These are phyloP conservation scores for Bradypodion pumilum DNA, from an alignment of 2,797 vertebrate species.

Conservation along the genomic window DNA sequence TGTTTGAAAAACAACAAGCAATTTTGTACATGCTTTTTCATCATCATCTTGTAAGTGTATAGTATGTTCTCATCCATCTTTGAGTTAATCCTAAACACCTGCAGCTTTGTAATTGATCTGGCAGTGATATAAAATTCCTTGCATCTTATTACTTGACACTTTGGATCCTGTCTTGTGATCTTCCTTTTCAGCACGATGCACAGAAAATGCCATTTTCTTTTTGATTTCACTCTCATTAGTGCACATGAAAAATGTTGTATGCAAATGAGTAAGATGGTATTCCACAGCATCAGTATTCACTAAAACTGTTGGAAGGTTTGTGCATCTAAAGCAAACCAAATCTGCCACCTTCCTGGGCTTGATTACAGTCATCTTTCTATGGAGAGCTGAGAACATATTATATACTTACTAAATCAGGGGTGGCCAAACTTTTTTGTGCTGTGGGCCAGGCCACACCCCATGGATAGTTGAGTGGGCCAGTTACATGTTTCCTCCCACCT, in stretches of 20 bases:
- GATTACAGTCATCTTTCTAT: not conserved
- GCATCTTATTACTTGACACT: constrained; percentile 26
- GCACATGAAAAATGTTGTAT: not conserved
- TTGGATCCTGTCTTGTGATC: constrained; percentile 20
- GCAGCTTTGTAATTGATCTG: constrained; percentile 64
- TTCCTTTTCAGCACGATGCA: constrained; percentile 23
- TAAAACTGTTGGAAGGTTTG: not conserved
- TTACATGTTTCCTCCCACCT: too few species aligned
- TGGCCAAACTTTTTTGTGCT: too few species aligned
- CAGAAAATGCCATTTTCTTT: constrained; percentile 2
- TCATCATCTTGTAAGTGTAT: constrained; percentile 21
- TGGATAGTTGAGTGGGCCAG: too few species aligned
- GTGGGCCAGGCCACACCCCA: too few species aligned
- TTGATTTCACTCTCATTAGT: constrained; percentile 5
- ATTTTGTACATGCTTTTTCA: constrained; percentile 24
- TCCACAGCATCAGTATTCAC: not conserved
- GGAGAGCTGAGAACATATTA: too few species aligned
- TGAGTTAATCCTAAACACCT: constrained; percentile 66
- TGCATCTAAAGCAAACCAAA: not conserved
- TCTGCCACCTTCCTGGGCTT: not conserved
- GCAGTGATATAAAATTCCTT: constrained; percentile 48
- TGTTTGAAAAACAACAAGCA: constrained; percentile 9
- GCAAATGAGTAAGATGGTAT: not conserved
- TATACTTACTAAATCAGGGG: too few species aligned
- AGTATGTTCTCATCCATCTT: constrained; percentile 23